A percentile compares a stretch with the other conserved stretches of the same genome.
Conservation (phyloP, 1,140 invertebrate genomes). For the Lepidostoma basale region DNA sequence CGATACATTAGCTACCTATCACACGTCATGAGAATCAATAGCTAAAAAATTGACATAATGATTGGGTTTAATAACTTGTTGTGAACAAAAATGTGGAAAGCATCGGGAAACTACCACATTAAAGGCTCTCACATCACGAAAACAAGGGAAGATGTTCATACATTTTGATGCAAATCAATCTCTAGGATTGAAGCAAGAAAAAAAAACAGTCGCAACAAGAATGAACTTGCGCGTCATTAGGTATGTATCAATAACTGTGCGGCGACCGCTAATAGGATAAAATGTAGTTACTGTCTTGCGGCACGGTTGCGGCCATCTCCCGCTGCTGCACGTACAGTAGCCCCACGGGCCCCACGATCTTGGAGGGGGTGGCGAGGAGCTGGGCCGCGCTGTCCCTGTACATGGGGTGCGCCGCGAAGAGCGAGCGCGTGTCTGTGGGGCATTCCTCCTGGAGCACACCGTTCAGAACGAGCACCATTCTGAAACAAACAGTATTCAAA, state of each 20-base stretch:
- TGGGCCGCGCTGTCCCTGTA: conserved; percentile 84
- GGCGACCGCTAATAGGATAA: no score
- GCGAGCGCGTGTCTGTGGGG: conserved; percentile 76
- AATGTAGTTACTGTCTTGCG: conserved; percentile 82
- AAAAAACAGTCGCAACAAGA: no score
- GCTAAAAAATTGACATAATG: no score
- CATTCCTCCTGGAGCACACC: conserved; percentile 85
- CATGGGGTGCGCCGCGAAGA: conserved; percentile 81
- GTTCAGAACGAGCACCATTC: conserved; percentile 87
- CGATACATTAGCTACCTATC: no score
- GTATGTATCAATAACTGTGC: no score
- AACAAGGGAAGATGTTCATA: no score
- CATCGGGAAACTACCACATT: no score
- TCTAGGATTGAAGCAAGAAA: no score
- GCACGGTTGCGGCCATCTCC: conserved; percentile 87
- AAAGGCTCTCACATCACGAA: not conserved
- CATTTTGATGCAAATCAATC: no score
- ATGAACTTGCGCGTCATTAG: no score
- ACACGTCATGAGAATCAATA: no score
- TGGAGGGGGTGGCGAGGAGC: conserved; percentile 74
- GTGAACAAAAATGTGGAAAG: not conserved
- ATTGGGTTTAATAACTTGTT: not conserved
- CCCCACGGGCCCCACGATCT: conserved; percentile 81
- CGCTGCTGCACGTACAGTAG: conserved; percentile 88
- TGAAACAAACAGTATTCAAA: no score